Evolutionary conservation across 2,797 vertebrate species (phyloP).

Genomic region (Mallotus villosus): DNA sequence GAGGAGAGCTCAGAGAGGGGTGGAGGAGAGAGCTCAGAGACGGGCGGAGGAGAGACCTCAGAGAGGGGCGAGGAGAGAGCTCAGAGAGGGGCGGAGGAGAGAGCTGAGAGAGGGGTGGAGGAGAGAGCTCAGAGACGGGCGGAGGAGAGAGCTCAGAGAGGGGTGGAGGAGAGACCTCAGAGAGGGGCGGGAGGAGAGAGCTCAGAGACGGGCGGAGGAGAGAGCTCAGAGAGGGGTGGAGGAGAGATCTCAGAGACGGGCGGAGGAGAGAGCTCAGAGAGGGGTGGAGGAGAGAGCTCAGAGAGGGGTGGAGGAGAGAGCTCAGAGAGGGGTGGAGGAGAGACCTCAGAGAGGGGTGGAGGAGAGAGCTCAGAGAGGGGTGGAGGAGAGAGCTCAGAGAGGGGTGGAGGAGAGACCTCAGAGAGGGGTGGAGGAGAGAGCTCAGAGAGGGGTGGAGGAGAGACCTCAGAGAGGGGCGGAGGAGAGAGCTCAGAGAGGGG

Average conservation of each 20-base stretch:
- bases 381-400: conserved; percentile 7
- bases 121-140: too few relatives aligned
- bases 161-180: too few relatives aligned
- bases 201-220: conserved; percentile 5
- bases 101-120: conserved; percentile 4
- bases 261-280: not conserved
- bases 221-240: not conserved
- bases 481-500: not conserved
- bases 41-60: not conserved
- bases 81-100: not conserved
- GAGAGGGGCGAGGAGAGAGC: conserved; percentile 11
- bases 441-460: conserved; percentile 7
- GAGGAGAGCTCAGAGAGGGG: not conserved
- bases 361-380: not conserved
- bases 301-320: not conserved
- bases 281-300: too few relatives aligned
- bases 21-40: too few relatives aligned
- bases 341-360: not conserved
- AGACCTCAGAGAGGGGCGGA: not conserved
- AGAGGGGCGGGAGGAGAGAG: not conserved
- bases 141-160: not conserved
- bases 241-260: too few relatives aligned
- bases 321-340: conserved; percentile 7
- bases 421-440: not conserved
- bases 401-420: too few relatives aligned